These are phyloP conservation scores for Pogonocichla stellata DNA, from an alignment of 2,113 vertebrate species.

Conservation along the genomic window DNA sequence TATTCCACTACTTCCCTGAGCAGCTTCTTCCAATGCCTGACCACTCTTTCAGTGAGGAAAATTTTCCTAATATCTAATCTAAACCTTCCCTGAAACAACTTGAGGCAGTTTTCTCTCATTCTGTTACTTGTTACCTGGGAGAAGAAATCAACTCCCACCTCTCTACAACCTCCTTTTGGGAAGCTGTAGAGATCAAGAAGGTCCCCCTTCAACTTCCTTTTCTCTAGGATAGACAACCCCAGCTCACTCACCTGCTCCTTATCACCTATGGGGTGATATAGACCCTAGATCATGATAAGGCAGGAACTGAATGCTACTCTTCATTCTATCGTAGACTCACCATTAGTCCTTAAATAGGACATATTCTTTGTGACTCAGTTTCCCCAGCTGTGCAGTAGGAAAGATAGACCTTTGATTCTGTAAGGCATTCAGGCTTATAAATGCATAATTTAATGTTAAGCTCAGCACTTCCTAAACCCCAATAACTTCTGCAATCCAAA, in stretches of 20 bases:
- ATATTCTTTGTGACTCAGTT: background rate
- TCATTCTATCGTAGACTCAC: background rate
- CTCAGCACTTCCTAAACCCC: background rate
- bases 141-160: background rate
- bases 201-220: background rate
- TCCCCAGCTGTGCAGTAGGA: background rate
- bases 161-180: background rate
- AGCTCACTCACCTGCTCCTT: background rate
- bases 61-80: background rate
- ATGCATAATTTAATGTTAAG: background rate
- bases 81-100: background rate
- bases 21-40: background rate
- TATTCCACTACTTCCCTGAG: background rate
- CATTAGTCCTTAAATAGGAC: background rate
- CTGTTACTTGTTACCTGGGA: background rate
- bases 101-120: background rate
- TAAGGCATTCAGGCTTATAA: background rate
- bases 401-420: background rate
- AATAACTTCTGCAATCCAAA: background rate
- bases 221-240: background rate
- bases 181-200: background rate
- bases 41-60: background rate
- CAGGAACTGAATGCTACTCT: background rate
- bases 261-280: background rate
- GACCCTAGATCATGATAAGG: background rate